Conservation (phyloP, 2,888 invertebrate species). For the Heliconius aoede region DNA sequence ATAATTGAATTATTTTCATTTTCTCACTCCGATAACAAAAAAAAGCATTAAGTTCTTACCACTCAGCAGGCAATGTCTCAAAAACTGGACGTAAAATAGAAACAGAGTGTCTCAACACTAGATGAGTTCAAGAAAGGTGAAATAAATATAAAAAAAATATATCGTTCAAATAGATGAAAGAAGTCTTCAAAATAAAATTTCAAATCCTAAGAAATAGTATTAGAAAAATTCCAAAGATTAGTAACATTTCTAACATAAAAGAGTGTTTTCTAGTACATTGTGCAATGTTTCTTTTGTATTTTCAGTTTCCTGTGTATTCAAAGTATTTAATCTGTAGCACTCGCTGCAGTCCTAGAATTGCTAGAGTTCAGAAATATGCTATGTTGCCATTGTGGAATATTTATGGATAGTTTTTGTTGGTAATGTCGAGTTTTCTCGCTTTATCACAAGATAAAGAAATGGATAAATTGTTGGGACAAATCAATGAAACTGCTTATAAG, state of each 20-base stretch:
- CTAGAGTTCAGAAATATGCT: background rate
- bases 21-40: no score
- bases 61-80: no score
- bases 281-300: conserved; percentile 40
- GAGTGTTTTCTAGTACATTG: conserved; percentile 29
- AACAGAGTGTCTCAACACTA: no score
- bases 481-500: background rate
- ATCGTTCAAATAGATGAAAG: background rate
- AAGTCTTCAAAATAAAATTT: background rate
- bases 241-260: conserved; percentile 31
- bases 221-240: background rate
- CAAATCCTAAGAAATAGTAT: background rate
- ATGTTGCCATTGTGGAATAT: background rate
- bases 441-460: background rate
- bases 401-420: background rate
- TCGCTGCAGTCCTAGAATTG: conserved; percentile 28
- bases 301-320: conserved; percentile 43
- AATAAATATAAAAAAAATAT: no score
- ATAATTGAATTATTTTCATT: no score
- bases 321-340: conserved; percentile 41
- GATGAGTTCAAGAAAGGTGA: no score
- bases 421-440: background rate
- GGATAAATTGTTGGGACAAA: background rate
- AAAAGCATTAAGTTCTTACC: no score
- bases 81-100: no score